These are phyloP conservation scores for Coreoperca whiteheadi DNA, from an alignment of 2,113 vertebrate species.

Conservation along the genomic window DNA sequence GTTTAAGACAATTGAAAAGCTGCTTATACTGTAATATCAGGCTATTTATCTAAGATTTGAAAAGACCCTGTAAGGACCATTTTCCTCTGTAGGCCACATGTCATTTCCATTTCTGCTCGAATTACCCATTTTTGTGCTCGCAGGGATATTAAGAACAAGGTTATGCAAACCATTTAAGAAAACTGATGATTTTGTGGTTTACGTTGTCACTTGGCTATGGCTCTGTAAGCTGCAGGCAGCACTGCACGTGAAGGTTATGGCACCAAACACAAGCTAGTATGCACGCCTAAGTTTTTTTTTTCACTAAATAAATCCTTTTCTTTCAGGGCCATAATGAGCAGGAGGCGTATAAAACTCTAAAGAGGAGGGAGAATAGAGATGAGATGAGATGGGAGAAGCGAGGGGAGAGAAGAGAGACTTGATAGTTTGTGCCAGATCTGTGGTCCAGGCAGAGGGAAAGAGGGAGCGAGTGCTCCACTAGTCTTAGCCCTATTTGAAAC, in stretches of 20 bases:
- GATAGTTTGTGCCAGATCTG: constrained; percentile 75
- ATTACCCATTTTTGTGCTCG: constrained; percentile 18
- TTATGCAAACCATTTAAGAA: constrained; percentile 44
- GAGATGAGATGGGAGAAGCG: constrained; percentile 68
- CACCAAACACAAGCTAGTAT: constrained; percentile 44
- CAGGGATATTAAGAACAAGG: constrained; percentile 43
- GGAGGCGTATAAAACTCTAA: constrained; percentile 74
- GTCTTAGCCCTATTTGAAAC: constrained; percentile 81
- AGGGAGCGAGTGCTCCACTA: constrained; percentile 70
- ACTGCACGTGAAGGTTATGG: constrained; percentile 23
- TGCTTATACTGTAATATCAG: constrained; percentile 40
- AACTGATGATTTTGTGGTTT: constrained; percentile 68
- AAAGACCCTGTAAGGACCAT: neutral
- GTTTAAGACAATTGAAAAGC: constrained; percentile 50
- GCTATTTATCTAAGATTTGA: constrained; percentile 46
- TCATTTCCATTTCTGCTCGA: constrained; percentile 17
- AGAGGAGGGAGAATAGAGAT: constrained; percentile 73
- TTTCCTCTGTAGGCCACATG: constrained; percentile 32
- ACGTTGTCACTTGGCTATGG: constrained; percentile 41
- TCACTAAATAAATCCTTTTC: constrained; percentile 74
- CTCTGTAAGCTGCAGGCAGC: constrained; percentile 36
- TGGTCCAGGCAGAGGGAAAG: constrained; percentile 71
- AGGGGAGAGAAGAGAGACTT: constrained; percentile 72
- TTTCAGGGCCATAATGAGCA: constrained; percentile 73
- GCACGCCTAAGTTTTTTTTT: constrained; percentile 47